Conservation (phyloP, 2,113 vertebrate genomes). For the Leiothrix lutea region DNA sequence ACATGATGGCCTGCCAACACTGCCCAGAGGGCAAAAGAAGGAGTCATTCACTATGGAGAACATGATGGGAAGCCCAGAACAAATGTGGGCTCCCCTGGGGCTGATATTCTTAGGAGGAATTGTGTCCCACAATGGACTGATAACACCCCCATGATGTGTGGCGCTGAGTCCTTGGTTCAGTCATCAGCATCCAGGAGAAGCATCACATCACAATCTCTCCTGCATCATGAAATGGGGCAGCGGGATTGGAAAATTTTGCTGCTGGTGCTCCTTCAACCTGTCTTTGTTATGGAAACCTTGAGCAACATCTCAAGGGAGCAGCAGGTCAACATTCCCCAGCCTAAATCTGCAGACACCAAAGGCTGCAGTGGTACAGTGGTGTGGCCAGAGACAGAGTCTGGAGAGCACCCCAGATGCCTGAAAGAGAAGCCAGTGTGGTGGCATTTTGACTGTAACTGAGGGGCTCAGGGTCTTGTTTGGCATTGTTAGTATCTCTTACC, state of each 20-base stretch:
- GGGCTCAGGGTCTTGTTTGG: background rate
- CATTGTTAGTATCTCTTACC: background rate
- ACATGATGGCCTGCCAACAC: background rate
- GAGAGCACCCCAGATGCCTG: background rate
- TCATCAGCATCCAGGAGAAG: background rate
- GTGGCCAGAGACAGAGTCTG: background rate
- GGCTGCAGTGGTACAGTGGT: background rate
- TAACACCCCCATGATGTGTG: background rate
- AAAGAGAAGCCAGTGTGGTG: background rate
- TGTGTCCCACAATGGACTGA: background rate
- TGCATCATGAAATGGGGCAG: background rate
- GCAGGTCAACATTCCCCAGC: background rate
- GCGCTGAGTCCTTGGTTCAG: background rate
- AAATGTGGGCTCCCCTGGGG: rapidly evolving
- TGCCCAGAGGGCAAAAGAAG: background rate
- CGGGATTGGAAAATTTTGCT: background rate
- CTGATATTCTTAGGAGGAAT: background rate
- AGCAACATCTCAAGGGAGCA: background rate
- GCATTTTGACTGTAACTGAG: background rate
- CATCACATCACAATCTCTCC: rapidly evolving
- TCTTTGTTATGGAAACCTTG: background rate
- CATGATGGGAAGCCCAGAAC: background rate
- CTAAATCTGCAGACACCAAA: background rate
- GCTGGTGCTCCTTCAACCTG: background rate
- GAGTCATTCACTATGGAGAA: background rate